Base-by-base conservation (phyloP, 2,888 invertebrate genomes). In the Panzeria rudis region DNA sequence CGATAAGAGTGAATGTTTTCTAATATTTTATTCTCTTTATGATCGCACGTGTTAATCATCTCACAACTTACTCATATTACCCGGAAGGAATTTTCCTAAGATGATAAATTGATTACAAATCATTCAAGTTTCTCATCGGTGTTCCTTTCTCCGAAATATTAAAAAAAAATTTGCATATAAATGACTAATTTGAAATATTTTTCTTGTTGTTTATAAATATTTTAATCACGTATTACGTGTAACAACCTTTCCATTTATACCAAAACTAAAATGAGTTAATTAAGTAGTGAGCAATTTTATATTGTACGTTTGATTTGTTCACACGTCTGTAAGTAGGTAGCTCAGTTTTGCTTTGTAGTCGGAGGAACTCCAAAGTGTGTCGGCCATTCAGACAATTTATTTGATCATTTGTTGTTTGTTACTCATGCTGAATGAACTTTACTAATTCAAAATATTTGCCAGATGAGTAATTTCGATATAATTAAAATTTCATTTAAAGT, bases 351-450 rank as follows among this genome's bases (percentile, higher is more conserved):
- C 2, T 66, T 56, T 2, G 44, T 23, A 59, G 75, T 69, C 56
- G 44, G 47, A 69, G 44, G 52, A 69, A 61, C 44, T 62, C 41
- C 54, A 76, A 80, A 54, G 25, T 68, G 25, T 50, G 23, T n/a
- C 56, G 56, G 47, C 35, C 7, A 71, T 54, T 56, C 35, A 32
- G 20, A 56, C 54, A 47, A 69, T 47, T 66, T 17, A 66, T 69
- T 69, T 69, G 23, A 50, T 69, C 25, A 8, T 52, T 69, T 38
- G 47, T 15, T 25, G 44, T n/a, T 80, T 17, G 56, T 80, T 83
- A 83, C 82, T 77, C 82, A 83, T 83, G 62, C 59, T 56, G 64
- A 77, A 59, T 64, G 71, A 77, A 83, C 52, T 77, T 82, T 77
- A 35, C 41, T 54, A 56, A 25, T 35, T 38, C 7, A 77, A 56